These are phyloP conservation scores for Hypotaenidia philippensis DNA, from an alignment of 2,797 vertebrate genomes.

Conservation along the genomic window DNA sequence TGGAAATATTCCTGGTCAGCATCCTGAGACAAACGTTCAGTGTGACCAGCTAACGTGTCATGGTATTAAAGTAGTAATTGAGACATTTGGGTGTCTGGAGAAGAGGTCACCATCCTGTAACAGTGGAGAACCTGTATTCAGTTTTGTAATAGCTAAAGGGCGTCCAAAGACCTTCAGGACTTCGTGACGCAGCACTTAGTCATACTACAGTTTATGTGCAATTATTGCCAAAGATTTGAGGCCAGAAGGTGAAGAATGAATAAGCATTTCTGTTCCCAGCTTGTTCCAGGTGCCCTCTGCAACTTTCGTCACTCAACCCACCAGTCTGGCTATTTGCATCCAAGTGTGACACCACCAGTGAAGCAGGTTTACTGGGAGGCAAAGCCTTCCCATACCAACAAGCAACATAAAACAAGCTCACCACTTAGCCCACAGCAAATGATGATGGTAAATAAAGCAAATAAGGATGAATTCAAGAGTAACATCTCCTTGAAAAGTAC, in stretches of 20 bases:
- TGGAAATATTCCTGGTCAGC: background rate
- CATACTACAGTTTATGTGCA: background rate
- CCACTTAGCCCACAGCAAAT: background rate
- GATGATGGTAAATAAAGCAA: rapidly evolving
- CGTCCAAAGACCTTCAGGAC: background rate
- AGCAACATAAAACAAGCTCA: background rate
- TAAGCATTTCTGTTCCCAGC: background rate
- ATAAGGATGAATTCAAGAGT: rapidly evolving
- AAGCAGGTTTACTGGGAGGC: background rate
- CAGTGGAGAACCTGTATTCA: rapidly evolving
- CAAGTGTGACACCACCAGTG: background rate
- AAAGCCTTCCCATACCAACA: rapidly evolving
- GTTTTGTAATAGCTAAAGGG: background rate
- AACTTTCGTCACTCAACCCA: background rate
- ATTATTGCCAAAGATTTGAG: background rate
- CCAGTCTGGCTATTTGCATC: background rate
- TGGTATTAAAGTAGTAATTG: rapidly evolving
- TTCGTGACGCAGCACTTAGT: background rate
- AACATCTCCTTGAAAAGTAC: background rate
- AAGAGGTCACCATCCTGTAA: background rate
- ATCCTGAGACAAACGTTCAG: rapidly evolving
- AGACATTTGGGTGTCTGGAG: background rate
- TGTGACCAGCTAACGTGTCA: rapidly evolving
- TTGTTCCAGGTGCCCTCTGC: background rate
- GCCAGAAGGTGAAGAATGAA: background rate